Base-by-base conservation (phyloP, 2,888 invertebrate species). In the Anagyrus pseudococci region DNA sequence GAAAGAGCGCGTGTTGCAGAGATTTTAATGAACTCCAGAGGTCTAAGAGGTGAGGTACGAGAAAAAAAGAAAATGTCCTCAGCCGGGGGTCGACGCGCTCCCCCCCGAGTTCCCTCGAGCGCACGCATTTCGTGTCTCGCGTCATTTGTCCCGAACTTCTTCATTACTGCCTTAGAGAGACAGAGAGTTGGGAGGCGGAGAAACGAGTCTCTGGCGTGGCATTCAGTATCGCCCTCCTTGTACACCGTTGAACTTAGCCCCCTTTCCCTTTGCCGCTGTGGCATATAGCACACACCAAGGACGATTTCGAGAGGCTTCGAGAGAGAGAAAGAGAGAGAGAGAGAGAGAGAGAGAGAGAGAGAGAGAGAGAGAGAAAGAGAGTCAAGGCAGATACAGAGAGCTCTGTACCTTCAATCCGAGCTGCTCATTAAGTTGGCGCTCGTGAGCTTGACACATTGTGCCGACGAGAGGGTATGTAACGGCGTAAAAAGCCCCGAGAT, bases 71-170 rank as follows among this genome's bases (percentile, higher is more conserved):
- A 29, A 29, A 29, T 29, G 29, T 29, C 29, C 29, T n/a, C n/a
- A n/a, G n/a, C n/a, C n/a, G n/a, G n/a, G n/a, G n/a, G n/a, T n/a
- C n/a, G n/a, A 37, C 33, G 33, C 22, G 13, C 25, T 19, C 10
- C 13, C n/a, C 23, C 22, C 17, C 4, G 20, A 23, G 3, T 15
- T 29, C 1, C 1, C n/a, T 1, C 26, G 6, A 23, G 22, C n/a
- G n/a, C 25, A 23, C 19, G 25, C 22, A 7, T 33, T 23, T 40
- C 37, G 29, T 46, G 13, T 25, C 17, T 15, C 43, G 37, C 44
- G 41, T 62, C 58, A 48, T 53, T 58, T 23, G 53, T 48, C 33
- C 25, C 25, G 37, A 62, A 43, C 48, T 58, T 57, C 46, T 57
- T 57, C 57, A 52, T 62, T 48, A 58, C 20, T 43, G 53, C 33